These are phyloP conservation scores for Mesembrinibis cayennensis DNA, from an alignment of 2,113 vertebrate genomes.

Conservation along the genomic window DNA sequence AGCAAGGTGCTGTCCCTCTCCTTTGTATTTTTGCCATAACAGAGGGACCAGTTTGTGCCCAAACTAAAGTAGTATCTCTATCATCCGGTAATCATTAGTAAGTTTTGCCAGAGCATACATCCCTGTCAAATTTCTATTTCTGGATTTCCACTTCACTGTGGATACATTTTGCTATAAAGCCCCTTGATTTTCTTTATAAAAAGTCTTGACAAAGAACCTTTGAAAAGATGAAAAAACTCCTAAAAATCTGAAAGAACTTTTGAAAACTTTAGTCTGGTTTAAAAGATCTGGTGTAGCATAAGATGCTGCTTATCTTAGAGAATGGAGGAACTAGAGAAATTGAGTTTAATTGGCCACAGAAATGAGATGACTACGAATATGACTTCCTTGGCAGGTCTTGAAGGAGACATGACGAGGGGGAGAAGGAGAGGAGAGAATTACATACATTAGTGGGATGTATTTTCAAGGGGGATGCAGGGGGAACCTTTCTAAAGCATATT, in stretches of 20 bases:
- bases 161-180: not conserved
- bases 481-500: not conserved
- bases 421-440: not conserved
- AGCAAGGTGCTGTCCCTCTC: not conserved
- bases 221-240: not conserved
- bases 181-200: not conserved
- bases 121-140: not conserved
- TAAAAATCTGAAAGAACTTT: not conserved
- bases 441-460: not conserved
- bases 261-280: not conserved
- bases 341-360: not conserved
- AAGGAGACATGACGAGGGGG: not conserved
- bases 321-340: not conserved
- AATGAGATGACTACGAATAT: not conserved
- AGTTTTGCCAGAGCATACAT: not conserved
- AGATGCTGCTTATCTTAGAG: not conserved
- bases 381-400: not conserved
- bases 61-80: not conserved
- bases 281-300: not conserved
- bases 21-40: not conserved
- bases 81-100: not conserved
- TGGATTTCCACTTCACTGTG: not conserved
- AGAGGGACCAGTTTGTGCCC: not conserved
- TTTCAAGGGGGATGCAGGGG: not conserved
- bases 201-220: not conserved